These are phyloP conservation scores for Lipotes vexillifer DNA, from an alignment of 2,113 vertebrate genomes.

Conservation along the genomic window DNA sequence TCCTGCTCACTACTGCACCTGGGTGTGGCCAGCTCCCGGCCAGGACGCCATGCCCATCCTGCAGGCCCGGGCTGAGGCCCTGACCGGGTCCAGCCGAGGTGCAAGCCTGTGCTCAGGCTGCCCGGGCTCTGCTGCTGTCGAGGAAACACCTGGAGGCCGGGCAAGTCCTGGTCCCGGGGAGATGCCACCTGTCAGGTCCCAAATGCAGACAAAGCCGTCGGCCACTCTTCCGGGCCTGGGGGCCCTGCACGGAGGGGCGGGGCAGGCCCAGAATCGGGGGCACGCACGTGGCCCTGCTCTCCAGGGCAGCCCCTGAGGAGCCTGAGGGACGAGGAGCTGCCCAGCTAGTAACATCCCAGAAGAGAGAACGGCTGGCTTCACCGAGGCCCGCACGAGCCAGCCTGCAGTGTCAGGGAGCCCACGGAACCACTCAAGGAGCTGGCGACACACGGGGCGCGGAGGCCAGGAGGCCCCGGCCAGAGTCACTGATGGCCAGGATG, in stretches of 20 bases:
- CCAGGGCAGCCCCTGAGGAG: not conserved
- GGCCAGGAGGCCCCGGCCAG: too few species aligned
- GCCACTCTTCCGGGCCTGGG: not conserved
- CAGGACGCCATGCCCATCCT: accelerated
- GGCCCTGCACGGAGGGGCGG: not conserved
- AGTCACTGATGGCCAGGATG: not conserved
- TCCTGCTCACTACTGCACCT: accelerated
- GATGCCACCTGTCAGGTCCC: accelerated
- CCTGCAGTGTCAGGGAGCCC: not conserved
- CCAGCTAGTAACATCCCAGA: not conserved
- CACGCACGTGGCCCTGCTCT: too few species aligned
- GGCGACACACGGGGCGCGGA: accelerated
- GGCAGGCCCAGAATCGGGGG: too few species aligned
- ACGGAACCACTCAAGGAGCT: accelerated
- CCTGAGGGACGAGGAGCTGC: not conserved
- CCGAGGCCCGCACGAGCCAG: accelerated
- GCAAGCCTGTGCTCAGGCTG: accelerated
- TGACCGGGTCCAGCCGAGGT: accelerated
- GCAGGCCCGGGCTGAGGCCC: not conserved
- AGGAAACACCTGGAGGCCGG: not conserved
- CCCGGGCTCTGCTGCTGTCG: accelerated
- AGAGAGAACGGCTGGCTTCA: accelerated
- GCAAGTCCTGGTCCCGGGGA: not conserved
- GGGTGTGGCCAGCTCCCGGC: too few species aligned
- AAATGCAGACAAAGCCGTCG: accelerated